Percentiles rank a stretch among this genome's conserved stretches.
These are phyloP conservation scores for Chrysocyon brachyurus DNA, from an alignment of 2,797 vertebrate species.

Conservation along the genomic window DNA sequence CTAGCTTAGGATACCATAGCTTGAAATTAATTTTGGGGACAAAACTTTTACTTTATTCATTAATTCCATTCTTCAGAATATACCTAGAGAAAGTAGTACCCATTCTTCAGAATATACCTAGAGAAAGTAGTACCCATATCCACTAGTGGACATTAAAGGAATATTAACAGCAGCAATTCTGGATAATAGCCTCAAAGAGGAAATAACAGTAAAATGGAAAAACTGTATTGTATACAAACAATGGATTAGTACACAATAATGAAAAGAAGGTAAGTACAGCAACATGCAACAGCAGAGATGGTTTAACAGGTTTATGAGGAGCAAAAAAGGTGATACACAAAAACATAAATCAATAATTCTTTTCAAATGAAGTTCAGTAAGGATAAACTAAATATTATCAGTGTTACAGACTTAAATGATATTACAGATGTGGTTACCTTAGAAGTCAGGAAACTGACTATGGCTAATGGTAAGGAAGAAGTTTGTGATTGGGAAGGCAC, in stretches of 20 bases:
- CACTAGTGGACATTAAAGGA: neutral
- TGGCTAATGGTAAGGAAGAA: neutral
- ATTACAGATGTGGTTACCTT: neutral
- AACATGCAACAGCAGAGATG: neutral
- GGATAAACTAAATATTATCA: neutral
- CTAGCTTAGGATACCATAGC: neutral
- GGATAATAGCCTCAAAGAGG: neutral
- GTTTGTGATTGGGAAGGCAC: neutral
- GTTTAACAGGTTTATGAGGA: neutral
- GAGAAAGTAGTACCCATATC: neutral
- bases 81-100: neutral
- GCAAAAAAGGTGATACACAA: neutral
- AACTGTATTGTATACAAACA: neutral
- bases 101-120: neutral
- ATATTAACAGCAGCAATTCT: neutral
- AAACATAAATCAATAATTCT: neutral
- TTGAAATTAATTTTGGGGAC: neutral
- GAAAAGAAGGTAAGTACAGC: neutral
- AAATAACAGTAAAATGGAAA: neutral
- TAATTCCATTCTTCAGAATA: neutral
- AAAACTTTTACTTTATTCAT: neutral
- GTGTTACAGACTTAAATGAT: neutral
- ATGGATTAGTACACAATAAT: neutral
- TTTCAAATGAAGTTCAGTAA: neutral
- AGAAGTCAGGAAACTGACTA: neutral